A percentile compares a stretch with the other conserved stretches of the same genome.
Conservation (phyloP, 1,140 invertebrate species). For the Drosophila athabasca region DNA sequence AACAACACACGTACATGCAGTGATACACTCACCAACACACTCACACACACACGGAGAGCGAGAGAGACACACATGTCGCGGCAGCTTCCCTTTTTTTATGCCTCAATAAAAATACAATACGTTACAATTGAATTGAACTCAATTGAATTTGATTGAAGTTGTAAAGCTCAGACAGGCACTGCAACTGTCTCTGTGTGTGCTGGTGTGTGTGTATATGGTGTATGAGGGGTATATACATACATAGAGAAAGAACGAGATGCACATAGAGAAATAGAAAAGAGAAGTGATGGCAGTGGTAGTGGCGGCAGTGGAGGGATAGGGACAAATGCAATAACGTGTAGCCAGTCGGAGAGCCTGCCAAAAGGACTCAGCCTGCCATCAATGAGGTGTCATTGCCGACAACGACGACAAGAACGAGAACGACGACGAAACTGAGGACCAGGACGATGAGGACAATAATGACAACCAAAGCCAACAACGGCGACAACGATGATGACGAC, state of each 20-base stretch:
- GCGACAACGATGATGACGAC: slow-evolving; percentile 28
- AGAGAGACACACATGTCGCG: slow-evolving; percentile 13
- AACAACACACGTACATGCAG: background rate
- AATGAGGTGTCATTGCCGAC: slow-evolving; percentile 55
- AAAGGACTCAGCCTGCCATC: slow-evolving; percentile 27
- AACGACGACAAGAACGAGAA: slow-evolving; percentile 22
- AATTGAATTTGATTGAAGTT: slow-evolving; percentile 83
- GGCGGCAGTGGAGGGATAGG: background rate
- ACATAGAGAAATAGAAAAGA: background rate
- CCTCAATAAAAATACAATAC: slow-evolving; percentile 82
- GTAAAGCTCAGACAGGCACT: slow-evolving; percentile 73
- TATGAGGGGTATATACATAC: no score
- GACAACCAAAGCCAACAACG: slow-evolving; percentile 51
- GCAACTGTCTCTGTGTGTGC: slow-evolving; percentile 4
- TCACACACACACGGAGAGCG: no score
- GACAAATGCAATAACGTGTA: slow-evolving; percentile 72
- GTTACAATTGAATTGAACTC: slow-evolving; percentile 82
- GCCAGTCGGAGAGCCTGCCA: slow-evolving; percentile 18
- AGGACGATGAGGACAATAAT: slow-evolving; percentile 46
- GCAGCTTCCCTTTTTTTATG: slow-evolving; percentile 74
- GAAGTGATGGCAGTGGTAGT: background rate
- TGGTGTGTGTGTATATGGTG: no score
- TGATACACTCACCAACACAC: slow-evolving; percentile 4
- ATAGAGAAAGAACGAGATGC: slow-evolving; percentile 2
- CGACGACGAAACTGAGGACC: slow-evolving; percentile 7